Percentiles rank a stretch among this genome's conserved stretches.
phyloP scores from a whole-genome alignment of 2,113 vertebrate species.

The Daubentonia madagascariensis region DNA sequence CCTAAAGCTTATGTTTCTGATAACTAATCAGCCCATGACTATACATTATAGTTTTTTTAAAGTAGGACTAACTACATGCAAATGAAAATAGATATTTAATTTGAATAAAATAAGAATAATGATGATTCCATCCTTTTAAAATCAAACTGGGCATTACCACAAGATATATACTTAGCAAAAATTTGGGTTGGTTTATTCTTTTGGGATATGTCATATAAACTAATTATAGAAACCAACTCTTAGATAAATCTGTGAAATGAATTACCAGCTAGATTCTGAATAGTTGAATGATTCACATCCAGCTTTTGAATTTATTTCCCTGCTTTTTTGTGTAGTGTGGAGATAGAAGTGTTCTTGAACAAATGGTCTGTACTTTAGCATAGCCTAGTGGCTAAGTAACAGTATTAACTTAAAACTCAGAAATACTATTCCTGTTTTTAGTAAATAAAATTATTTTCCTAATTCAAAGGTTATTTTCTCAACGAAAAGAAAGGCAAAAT shows the following conservation, averaged over 20 bases:
- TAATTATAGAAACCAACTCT: constrained; percentile 24
- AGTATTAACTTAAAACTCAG: constrained; percentile 59
- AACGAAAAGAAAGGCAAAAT: background rate
- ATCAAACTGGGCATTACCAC: background rate
- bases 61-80: background rate
- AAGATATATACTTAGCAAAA: background rate
- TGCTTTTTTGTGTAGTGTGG: background rate
- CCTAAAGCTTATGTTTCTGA: background rate
- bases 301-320: background rate
- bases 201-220: background rate
- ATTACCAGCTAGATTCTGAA: background rate
- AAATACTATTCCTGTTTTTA: background rate
- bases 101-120: constrained; percentile 14
- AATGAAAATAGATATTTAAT: constrained; percentile 1
- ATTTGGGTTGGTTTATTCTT: background rate
- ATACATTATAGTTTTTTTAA: background rate
- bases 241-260: background rate
- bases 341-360: background rate
- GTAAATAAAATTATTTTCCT: constrained; percentile 7
- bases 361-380: constrained; percentile 78
- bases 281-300: background rate
- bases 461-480: constrained; percentile 7
- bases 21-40: background rate
- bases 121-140: constrained; percentile 7
- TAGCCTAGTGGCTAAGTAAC: constrained; percentile 82